phyloP scores from a whole-genome alignment of 2,888 invertebrate species.

The Spisula solida region DNA sequence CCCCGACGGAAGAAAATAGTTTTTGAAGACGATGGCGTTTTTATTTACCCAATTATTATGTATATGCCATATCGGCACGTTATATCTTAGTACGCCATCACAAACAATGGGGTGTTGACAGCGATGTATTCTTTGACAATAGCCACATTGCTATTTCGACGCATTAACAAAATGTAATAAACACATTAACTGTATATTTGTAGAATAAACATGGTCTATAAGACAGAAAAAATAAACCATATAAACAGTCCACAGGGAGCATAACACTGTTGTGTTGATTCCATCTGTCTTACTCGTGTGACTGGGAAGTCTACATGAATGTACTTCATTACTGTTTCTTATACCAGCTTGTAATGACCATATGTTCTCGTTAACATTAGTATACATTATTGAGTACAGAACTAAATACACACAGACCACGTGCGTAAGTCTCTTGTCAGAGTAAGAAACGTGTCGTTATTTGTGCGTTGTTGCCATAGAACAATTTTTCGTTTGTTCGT shows the following conservation, averaged over 20 bases:
- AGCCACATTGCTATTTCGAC: neutral
- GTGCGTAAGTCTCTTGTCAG: too few relatives aligned
- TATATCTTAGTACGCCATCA: neutral
- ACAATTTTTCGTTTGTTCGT: too few relatives aligned
- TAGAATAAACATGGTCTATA: neutral
- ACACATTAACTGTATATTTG: neutral
- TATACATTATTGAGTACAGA: too few relatives aligned
- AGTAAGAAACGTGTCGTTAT: too few relatives aligned
- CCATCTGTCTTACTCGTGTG: neutral
- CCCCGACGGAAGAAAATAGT: neutral
- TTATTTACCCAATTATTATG: conserved; percentile 1
- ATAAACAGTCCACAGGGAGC: neutral
- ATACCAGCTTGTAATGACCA: too few relatives aligned
- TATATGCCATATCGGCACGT: neutral
- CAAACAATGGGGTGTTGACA: neutral
- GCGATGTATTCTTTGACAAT: neutral
- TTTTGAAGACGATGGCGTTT: neutral
- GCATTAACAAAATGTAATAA: neutral
- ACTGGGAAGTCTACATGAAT: too few relatives aligned
- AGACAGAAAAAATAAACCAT: neutral
- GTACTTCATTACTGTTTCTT: too few relatives aligned
- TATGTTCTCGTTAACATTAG: neutral
- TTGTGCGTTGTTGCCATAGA: too few relatives aligned
- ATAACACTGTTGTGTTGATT: neutral
- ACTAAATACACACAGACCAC: too few relatives aligned